These are phyloP conservation scores for Babyrousa celebensis DNA, from an alignment of 2,797 vertebrate species.

Conservation along the genomic window DNA sequence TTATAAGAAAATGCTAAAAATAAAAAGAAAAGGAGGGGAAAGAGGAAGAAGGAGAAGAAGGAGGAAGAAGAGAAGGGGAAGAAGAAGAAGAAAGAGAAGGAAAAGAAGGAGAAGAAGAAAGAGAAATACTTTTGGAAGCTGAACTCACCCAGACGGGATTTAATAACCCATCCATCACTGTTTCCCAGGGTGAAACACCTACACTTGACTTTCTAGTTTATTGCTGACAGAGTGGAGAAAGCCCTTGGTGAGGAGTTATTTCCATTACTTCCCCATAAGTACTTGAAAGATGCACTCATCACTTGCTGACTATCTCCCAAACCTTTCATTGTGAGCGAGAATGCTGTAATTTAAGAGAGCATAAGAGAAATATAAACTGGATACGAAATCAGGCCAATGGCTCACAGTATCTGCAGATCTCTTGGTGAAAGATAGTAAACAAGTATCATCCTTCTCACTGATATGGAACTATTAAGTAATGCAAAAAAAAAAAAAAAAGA, in stretches of 20 bases:
- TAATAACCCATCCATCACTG: neutral
- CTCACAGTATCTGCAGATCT: neutral
- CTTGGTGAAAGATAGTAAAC: neutral
- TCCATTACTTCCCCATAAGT: neutral
- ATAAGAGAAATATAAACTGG: slow-evolving; percentile 32
- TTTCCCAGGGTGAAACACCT: neutral
- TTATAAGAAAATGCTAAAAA: neutral
- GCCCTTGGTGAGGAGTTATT: neutral
- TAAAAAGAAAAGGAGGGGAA: neutral
- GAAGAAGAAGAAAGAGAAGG: too few species aligned
- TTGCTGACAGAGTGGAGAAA: neutral
- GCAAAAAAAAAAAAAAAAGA: neutral
- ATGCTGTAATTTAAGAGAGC: neutral
- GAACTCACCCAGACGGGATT: neutral
- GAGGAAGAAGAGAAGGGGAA: too few species aligned
- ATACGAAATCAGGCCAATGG: neutral
- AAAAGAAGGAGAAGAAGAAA: neutral
- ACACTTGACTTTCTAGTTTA: neutral
- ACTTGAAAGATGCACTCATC: neutral
- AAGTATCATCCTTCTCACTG: neutral
- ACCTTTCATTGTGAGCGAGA: neutral
- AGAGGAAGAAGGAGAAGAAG: too few species aligned
- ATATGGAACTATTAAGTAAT: neutral
- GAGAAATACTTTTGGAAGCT: neutral
- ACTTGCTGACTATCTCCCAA: neutral